Percentiles rank a stretch among this genome's conserved stretches.
phyloP scores from a whole-genome alignment of 2,113 vertebrate species.

The Laticauda laticaudata region DNA sequence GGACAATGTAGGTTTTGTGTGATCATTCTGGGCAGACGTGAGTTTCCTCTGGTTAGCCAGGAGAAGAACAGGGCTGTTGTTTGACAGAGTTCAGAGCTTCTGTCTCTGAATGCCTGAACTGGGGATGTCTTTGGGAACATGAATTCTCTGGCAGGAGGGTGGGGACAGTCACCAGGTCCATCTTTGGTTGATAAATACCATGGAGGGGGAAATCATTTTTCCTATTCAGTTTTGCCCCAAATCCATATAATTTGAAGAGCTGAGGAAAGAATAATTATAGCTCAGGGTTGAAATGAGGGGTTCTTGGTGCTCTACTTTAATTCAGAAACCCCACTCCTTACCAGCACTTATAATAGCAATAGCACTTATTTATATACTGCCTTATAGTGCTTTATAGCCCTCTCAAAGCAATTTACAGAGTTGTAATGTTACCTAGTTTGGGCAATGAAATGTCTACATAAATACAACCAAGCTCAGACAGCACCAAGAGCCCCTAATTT shows the following conservation, averaged over 20 bases:
- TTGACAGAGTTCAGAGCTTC: neutral
- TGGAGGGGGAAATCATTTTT: neutral
- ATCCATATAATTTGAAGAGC: neutral
- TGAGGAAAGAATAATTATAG: neutral
- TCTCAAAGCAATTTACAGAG: no score
- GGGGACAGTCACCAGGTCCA: neutral
- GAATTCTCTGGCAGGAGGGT: neutral
- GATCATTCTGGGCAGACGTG: neutral
- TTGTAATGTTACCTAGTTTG: neutral
- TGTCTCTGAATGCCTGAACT: neutral
- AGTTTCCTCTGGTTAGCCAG: neutral
- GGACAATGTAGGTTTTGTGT: conserved; percentile 19
- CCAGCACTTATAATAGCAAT: neutral
- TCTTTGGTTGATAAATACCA: neutral
- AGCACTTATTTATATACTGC: no score
- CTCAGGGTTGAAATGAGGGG: neutral
- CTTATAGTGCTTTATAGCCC: no score
- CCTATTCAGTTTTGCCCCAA: neutral
- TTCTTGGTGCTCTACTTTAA: neutral
- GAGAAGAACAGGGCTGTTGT: conserved; percentile 2
- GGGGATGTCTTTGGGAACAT: neutral
- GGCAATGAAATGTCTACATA: neutral
- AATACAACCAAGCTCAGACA: neutral
- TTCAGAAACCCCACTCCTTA: neutral
- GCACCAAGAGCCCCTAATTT: neutral